Evolutionary conservation across 2,797 vertebrate species (phyloP).

Genomic region (Lindbergichthys nudifrons): DNA sequence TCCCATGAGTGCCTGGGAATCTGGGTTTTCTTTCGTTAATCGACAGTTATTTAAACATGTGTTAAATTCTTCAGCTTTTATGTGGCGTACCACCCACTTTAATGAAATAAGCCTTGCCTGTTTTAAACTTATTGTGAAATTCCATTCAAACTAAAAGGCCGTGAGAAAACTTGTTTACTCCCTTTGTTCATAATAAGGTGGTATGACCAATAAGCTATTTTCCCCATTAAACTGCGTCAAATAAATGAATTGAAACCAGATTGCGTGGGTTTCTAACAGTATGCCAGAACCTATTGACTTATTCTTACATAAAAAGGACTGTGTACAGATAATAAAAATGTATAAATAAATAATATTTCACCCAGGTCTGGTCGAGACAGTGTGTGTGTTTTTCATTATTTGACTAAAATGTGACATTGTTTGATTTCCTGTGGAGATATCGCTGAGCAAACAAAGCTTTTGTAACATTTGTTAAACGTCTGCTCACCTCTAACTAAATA

Average conservation of each 20-base stretch:
- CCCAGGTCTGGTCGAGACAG: not conserved
- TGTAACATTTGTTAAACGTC: conserved; percentile 41
- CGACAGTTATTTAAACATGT: conserved; percentile 67
- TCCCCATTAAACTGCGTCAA: not conserved
- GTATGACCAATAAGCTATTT: conserved; percentile 12
- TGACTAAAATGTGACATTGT: conserved; percentile 10
- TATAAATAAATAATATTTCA: conserved; percentile 5
- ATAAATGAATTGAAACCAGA: not conserved
- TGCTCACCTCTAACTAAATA: conserved; percentile 47
- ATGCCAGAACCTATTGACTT: not conserved
- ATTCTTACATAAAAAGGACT: not conserved
- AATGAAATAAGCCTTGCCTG: conserved; percentile 75
- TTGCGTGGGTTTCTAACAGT: not conserved
- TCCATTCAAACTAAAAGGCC: conserved; percentile 65
- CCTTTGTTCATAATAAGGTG: conserved; percentile 30
- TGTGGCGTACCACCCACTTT: conserved; percentile 81
- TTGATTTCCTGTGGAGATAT: conserved; percentile 19
- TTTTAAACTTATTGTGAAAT: conserved; percentile 71
- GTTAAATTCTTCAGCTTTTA: conserved; percentile 77
- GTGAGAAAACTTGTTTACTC: conserved; percentile 69
- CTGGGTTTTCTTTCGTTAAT: conserved; percentile 62
- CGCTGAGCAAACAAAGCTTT: conserved; percentile 39
- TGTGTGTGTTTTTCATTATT: conserved; percentile 21
- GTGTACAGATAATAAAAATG: not conserved
- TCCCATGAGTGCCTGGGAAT: conserved; percentile 71